Percentiles rank a stretch among this genome's conserved stretches.
Conservation (phyloP, 35 echinoderm and acorn worm species). For the Eucidaris tribuloides region DNA sequence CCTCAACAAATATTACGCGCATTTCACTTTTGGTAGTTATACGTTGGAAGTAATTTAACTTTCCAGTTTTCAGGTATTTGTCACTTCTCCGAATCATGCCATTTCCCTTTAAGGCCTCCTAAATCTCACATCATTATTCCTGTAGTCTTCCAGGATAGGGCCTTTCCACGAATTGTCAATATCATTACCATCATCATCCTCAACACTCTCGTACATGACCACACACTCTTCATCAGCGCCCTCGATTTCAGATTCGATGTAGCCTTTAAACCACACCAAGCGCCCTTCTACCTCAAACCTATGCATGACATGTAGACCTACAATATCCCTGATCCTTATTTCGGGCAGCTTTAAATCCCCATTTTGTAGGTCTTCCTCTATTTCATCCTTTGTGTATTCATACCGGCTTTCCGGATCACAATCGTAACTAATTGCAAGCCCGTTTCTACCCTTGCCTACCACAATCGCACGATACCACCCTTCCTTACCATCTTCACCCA, state of each 20-base stretch:
- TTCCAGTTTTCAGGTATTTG: no score
- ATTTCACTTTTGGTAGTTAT: no score
- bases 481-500: background rate
- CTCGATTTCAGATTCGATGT: background rate
- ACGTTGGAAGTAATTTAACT: no score
- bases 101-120: background rate
- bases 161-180: background rate
- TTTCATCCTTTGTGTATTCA: background rate
- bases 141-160: background rate
- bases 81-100: background rate
- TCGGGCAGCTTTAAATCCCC: background rate
- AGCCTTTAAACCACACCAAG: slow-evolving; percentile 10
- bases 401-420: background rate
- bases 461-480: background rate
- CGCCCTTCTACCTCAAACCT: slow-evolving; percentile 13
- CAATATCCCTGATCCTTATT: background rate
- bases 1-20: no score
- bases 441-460: background rate
- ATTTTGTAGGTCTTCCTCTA: background rate
- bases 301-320: background rate
- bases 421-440: background rate
- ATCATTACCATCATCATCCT: background rate
- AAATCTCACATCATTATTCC: slow-evolving; percentile 17
- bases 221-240: background rate
- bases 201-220: background rate